phyloP scores from a whole-genome alignment of 1,140 invertebrate genomes.

The Mactra quadrangularis region DNA sequence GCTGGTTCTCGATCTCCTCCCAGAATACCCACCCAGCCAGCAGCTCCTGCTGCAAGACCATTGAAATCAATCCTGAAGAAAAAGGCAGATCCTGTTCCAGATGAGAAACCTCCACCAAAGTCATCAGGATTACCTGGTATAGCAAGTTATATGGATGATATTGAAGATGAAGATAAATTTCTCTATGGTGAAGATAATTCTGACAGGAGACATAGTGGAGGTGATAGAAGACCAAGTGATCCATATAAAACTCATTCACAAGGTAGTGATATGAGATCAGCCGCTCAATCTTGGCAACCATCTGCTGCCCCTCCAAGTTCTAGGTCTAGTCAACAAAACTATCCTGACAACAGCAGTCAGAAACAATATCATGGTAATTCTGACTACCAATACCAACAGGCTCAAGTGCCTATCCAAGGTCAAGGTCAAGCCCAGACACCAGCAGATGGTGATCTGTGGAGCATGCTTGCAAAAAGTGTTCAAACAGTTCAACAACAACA shows the following conservation, averaged over 20 bases:
- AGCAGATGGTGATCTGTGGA: slow-evolving; percentile 38
- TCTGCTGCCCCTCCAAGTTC: slow-evolving; percentile 26
- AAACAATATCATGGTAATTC: slow-evolving; percentile 20
- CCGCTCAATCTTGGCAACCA: slow-evolving; percentile 49
- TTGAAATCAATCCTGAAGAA: slow-evolving; percentile 74
- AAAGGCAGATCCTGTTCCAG: slow-evolving; percentile 49
- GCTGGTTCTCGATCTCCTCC: background rate
- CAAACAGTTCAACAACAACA: slow-evolving; percentile 45
- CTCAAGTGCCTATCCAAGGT: no score
- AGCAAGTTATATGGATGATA: slow-evolving; percentile 69
- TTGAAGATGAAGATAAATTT: slow-evolving; percentile 80
- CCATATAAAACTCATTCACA: background rate
- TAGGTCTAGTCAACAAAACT: slow-evolving; percentile 10
- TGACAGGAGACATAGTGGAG: slow-evolving; percentile 18
- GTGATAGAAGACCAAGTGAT: background rate
- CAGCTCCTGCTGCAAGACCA: slow-evolving; percentile 53
- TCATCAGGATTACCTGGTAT: slow-evolving; percentile 62
- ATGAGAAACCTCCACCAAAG: slow-evolving; percentile 38
- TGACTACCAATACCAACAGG: slow-evolving; percentile 4
- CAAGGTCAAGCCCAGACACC: no score
- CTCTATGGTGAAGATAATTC: slow-evolving; percentile 74
- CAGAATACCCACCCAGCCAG: background rate
- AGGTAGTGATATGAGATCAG: slow-evolving; percentile 34
- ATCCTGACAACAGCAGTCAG: slow-evolving; percentile 1
- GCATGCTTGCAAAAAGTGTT: slow-evolving; percentile 60